Conservation (phyloP, 1,140 invertebrate genomes). For the Centruroides sculpturatus region DNA sequence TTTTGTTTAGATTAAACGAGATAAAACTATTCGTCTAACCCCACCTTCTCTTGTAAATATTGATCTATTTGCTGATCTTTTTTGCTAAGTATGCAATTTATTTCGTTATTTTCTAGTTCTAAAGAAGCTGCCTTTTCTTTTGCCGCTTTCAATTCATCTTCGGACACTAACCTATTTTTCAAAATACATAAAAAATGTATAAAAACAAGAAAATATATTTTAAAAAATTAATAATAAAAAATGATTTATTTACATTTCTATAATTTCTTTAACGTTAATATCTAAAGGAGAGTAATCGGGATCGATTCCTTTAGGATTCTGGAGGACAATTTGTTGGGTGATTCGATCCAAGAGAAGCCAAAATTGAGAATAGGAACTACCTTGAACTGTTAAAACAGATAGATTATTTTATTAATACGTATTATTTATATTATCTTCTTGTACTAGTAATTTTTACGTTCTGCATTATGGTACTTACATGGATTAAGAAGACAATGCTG, state of each 20-base stretch:
- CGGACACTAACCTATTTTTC: constrained; percentile 55
- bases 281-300: constrained; percentile 68
- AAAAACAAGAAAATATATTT: too few species aligned
- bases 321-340: constrained; percentile 86
- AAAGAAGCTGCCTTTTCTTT: constrained; percentile 72
- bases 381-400: constrained; percentile 40
- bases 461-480: constrained; percentile 42
- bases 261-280: constrained; percentile 82
- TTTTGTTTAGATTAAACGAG: too few species aligned
- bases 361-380: constrained; percentile 67
- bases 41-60: constrained; percentile 67
- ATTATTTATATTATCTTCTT: too few species aligned
- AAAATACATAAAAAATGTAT: background rate
- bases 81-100: constrained; percentile 67
- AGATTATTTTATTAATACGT: too few species aligned
- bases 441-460: too few species aligned
- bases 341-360: constrained; percentile 90
- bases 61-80: constrained; percentile 87
- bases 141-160: constrained; percentile 78
- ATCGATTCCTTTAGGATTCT: constrained; percentile 55
- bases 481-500: constrained; percentile 83
- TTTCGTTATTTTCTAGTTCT: constrained; percentile 74
- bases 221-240: constrained; percentile 41
- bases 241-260: constrained; percentile 46
- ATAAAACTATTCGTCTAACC: background rate